phyloP scores from a whole-genome alignment of 2,888 invertebrate genomes.

The Drosophila recens region DNA sequence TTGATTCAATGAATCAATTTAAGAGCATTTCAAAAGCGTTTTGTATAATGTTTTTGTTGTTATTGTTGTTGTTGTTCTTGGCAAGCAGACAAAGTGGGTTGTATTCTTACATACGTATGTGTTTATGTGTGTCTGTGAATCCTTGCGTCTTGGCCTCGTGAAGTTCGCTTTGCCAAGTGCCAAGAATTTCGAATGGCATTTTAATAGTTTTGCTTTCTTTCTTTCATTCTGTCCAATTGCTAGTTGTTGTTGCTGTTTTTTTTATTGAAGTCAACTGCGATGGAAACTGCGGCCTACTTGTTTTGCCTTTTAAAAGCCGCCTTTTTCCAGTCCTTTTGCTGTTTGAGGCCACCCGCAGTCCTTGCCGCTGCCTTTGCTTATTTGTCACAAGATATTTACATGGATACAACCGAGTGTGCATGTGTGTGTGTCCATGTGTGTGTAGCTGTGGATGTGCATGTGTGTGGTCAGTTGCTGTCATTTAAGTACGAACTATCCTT shows the following conservation, averaged over 20 bases:
- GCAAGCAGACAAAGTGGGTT: slow-evolving; percentile 11
- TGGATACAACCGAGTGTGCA: neutral
- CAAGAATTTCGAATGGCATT: slow-evolving; percentile 72
- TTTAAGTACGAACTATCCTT: slow-evolving; percentile 23
- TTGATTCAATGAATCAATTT: slow-evolving; percentile 18
- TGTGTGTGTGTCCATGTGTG: neutral
- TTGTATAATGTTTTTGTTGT: neutral
- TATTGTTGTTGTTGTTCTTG: neutral
- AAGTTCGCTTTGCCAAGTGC: slow-evolving; percentile 46
- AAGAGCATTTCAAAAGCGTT: slow-evolving; percentile 16
- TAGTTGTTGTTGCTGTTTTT: slow-evolving; percentile 3
- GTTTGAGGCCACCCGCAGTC: slow-evolving; percentile 3
- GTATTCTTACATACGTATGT: neutral
- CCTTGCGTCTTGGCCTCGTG: slow-evolving; percentile 19
- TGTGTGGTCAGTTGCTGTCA: slow-evolving; percentile 34
- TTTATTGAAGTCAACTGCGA: slow-evolving; percentile 32
- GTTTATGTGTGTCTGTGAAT: slow-evolving; percentile 3
- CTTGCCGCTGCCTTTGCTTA: slow-evolving; percentile 20
- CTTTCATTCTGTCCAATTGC: slow-evolving; percentile 17
- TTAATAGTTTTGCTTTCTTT: slow-evolving; percentile 66
- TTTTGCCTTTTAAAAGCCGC: slow-evolving; percentile 17
- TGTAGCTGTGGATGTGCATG: neutral
- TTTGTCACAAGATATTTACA: slow-evolving; percentile 32
- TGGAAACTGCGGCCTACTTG: slow-evolving; percentile 39
- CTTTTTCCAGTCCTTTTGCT: slow-evolving; percentile 3